phyloP scores from a whole-genome alignment of 2,797 vertebrate genomes.

The Sorex maritimensis region DNA sequence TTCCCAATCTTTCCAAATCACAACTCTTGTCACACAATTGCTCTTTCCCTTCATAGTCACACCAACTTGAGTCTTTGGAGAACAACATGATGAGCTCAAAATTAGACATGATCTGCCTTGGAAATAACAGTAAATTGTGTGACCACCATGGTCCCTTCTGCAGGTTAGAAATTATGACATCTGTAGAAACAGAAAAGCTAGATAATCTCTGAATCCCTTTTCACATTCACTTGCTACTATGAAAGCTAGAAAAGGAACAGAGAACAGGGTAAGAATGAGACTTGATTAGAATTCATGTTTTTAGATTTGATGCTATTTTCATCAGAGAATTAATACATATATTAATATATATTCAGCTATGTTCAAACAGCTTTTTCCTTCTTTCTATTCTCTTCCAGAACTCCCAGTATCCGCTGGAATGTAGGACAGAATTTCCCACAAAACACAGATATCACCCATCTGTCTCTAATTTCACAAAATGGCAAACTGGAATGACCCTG shows the following conservation, averaged over 20 bases:
- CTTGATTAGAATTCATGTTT: constrained; percentile 78
- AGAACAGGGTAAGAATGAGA: constrained; percentile 66
- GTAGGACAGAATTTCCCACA: constrained; percentile 80
- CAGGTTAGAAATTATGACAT: neutral
- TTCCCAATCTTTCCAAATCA: constrained; percentile 4
- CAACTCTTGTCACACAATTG: neutral
- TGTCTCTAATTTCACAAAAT: constrained; percentile 78
- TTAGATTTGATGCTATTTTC: constrained; percentile 78
- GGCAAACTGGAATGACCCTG: constrained; percentile 68
- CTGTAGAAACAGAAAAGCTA: constrained; percentile 30
- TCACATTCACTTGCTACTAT: constrained; percentile 75
- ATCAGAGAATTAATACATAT: constrained; percentile 56
- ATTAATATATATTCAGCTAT: constrained; percentile 66
- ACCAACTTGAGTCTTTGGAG: neutral
- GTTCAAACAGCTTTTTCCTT: constrained; percentile 75
- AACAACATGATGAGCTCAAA: constrained; percentile 26
- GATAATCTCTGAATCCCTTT: constrained; percentile 32
- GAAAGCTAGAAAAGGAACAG: constrained; percentile 61
- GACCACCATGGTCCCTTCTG: neutral
- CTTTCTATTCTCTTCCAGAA: constrained; percentile 79
- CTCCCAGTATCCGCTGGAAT: constrained; percentile 64
- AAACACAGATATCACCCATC: constrained; percentile 70
- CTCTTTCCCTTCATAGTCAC: neutral
- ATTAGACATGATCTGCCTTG: neutral
- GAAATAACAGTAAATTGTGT: neutral